Percentiles rank a stretch among this genome's conserved stretches.
Evolutionary conservation across 35 echinoderm and acorn worm species (phyloP).

Genomic region (Anneissia japonica): DNA sequence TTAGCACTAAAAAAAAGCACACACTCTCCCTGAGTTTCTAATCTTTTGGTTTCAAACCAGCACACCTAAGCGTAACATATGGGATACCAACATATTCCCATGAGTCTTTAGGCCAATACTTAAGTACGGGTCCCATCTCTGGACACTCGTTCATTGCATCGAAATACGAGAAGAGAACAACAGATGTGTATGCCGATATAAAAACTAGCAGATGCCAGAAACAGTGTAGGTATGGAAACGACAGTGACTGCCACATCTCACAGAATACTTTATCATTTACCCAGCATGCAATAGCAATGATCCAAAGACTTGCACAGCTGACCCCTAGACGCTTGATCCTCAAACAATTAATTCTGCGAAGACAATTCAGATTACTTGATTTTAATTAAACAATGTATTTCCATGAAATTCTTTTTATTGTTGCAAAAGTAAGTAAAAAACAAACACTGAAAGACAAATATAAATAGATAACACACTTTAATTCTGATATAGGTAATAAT

Average conservation of each 20-base stretch:
- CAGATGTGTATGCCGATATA: conserved; percentile 65
- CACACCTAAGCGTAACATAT: conserved; percentile 74
- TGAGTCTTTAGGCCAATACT: conserved; percentile 90
- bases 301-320: conserved; percentile 41
- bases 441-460: no score
- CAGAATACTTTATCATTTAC: conserved; percentile 65
- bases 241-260: conserved; percentile 69
- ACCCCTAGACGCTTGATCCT: conserved; percentile 53
- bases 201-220: conserved; percentile 97
- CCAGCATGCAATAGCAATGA: conserved; percentile 71
- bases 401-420: no score
- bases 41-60: conserved; percentile 58
- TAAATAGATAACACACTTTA: no score
- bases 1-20: background rate
- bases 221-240: conserved; percentile 92
- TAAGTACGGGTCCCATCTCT: conserved; percentile 86
- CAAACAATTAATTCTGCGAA: conserved; percentile 52
- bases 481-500: no score
- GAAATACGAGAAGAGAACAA: conserved; percentile 87
- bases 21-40: no score
- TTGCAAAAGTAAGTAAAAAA: no score
- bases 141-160: conserved; percentile 90
- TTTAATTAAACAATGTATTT: no score
- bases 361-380: no score
- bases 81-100: conserved; percentile 81